phyloP scores from a whole-genome alignment of 2,113 vertebrate genomes.

The Tringa solitaria region DNA sequence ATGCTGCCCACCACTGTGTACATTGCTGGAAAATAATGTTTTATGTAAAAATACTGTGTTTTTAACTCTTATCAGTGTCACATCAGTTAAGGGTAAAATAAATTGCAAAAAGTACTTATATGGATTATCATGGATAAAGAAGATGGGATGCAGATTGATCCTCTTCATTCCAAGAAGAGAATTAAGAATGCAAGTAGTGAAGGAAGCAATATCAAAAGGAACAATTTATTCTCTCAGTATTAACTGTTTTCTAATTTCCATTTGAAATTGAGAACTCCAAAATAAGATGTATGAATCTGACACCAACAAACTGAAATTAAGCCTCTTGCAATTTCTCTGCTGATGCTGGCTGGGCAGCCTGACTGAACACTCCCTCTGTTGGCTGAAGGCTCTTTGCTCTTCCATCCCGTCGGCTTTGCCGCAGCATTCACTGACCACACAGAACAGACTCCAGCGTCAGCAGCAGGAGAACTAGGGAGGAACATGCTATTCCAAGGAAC shows the following conservation, averaged over 20 bases:
- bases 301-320: neutral
- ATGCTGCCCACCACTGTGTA: neutral
- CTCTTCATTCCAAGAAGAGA: neutral
- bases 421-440: neutral
- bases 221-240: neutral
- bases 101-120: neutral
- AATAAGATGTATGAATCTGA: neutral
- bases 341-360: rapidly evolving
- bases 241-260: neutral
- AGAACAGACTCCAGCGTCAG: neutral
- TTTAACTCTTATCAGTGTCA: neutral
- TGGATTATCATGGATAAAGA: neutral
- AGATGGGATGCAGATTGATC: neutral
- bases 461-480: neutral
- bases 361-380: constrained; percentile 19
- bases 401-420: neutral
- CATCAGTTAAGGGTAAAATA: neutral
- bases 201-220: neutral
- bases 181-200: neutral
- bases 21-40: neutral
- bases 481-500: neutral
- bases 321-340: neutral
- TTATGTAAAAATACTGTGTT: neutral
- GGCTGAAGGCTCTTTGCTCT: neutral
- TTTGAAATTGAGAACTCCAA: neutral